Base-by-base conservation (phyloP, 2,797 vertebrate genomes). In the Hemibagrus guttatus region DNA sequence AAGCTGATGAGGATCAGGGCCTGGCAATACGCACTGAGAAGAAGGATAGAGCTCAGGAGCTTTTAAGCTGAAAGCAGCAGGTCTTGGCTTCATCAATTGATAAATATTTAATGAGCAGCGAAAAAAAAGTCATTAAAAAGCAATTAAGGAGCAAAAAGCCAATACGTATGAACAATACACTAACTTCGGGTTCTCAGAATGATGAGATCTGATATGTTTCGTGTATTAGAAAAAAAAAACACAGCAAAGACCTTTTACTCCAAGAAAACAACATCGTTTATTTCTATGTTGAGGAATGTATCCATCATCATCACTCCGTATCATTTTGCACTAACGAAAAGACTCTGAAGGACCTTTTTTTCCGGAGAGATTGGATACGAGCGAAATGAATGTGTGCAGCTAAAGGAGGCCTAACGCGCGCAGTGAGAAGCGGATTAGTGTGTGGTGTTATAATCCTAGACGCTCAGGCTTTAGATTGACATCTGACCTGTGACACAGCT, bases 101-200 rank as follows among this genome's bases (percentile, higher is more conserved):
- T 91, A 71, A 90, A 91, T 90, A 90, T 91, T 88, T 89, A 59
- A 91, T n/a, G 85, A 84, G 89, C 89, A 78, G 83, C 89, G 81
- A 92, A 92, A 89, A 79, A 89, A 72, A 87, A 82, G 66, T 88
- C 88, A 91, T 90, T 91, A 90, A 91, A 91, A 92, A 90, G 87
- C 85, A 85, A 91, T 93, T 90, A 92, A 14, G 63, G 46, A 79
- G 63, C 39, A 31, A 61, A 17, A 39, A 54, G 78, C 83, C 19
- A 84, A 89, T 49, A 80, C 84, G 84, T 23, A 76, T 42, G 26
- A 74, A 63, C 23, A 63, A 81, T 81, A 81, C 26, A 16, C 46
- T 63, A 26, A 63, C 23, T 46, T 81, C 26, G 23, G 23, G 13
- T 9, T 42, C 76, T 14, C 56, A 39, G 39, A 63, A 7, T 61